These are phyloP conservation scores for Pseudotriccus pelzelni DNA, from an alignment of 2,797 vertebrate species.

Conservation along the genomic window DNA sequence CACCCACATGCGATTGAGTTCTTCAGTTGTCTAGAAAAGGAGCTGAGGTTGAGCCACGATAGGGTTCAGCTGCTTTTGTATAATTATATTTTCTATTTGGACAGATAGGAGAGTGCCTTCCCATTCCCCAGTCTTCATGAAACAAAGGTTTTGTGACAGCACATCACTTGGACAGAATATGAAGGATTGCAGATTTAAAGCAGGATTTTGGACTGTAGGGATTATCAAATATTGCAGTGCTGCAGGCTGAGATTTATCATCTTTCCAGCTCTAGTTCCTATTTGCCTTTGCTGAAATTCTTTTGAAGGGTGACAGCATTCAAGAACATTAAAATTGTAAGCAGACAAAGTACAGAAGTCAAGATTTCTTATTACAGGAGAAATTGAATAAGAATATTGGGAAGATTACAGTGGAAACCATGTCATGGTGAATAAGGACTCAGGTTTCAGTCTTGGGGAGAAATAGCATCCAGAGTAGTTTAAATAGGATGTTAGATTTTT, in stretches of 20 bases:
- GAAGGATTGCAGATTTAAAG: neutral
- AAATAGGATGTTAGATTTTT: neutral
- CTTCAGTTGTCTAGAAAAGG: neutral
- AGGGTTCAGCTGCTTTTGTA: neutral
- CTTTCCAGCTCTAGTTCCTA: neutral
- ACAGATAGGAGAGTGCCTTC: neutral
- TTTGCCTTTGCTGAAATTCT: conserved; percentile 20
- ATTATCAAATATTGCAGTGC: neutral
- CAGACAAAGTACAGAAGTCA: neutral
- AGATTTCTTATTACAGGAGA: conserved; percentile 1
- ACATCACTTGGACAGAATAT: neutral
- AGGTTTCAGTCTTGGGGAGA: neutral
- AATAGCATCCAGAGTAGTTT: neutral
- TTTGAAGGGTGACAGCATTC: neutral
- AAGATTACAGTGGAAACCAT: neutral
- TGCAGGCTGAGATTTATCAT: conserved; percentile 4
- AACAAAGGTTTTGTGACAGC: neutral
- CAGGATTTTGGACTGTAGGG: neutral
- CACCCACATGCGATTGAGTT: neutral
- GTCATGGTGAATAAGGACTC: neutral
- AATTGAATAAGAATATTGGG: neutral
- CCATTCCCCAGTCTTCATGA: neutral
- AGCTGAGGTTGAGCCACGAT: neutral
- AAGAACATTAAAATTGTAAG: neutral
- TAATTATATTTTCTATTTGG: neutral